phyloP scores from a whole-genome alignment of 2,113 vertebrate genomes.

The Gambusia affinis region DNA sequence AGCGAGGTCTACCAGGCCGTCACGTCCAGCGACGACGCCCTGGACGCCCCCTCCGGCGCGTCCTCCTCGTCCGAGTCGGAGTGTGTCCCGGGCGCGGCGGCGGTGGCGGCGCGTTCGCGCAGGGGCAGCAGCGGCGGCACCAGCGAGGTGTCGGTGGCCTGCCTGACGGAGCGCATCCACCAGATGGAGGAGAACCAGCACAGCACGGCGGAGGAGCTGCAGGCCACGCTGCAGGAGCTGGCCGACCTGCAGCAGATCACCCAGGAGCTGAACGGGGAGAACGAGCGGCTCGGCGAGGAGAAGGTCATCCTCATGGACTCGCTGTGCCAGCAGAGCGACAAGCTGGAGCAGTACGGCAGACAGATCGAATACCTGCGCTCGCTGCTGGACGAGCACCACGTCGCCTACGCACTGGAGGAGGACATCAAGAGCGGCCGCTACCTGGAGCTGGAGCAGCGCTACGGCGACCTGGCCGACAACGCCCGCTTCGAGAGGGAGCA shows the following conservation, averaged over 20 bases:
- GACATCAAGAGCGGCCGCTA: slow-evolving; percentile 94
- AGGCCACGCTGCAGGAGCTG: slow-evolving; percentile 93
- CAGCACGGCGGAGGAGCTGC: slow-evolving; percentile 93
- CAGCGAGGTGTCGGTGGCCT: slow-evolving; percentile 92
- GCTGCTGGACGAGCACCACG: slow-evolving; percentile 89
- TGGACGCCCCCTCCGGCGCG: slow-evolving; percentile 87
- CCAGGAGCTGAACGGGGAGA: slow-evolving; percentile 93
- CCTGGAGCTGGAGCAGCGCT: slow-evolving; percentile 94
- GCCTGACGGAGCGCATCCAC: slow-evolving; percentile 93
- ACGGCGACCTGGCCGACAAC: slow-evolving; percentile 89
- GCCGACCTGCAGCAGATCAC: slow-evolving; percentile 94
- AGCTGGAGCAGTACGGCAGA: slow-evolving; percentile 88
- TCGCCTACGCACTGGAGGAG: slow-evolving; percentile 87
- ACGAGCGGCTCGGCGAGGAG: slow-evolving; percentile 93
- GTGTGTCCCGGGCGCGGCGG: slow-evolving; percentile 84
- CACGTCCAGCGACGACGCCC: slow-evolving; percentile 93
- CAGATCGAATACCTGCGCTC: slow-evolving; percentile 92
- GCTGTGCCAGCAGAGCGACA: slow-evolving; percentile 93
- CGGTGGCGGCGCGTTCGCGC: slow-evolving; percentile 73
- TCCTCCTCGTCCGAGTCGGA: slow-evolving; percentile 94
- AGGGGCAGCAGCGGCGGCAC: slow-evolving; percentile 89
- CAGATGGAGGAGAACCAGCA: slow-evolving; percentile 98
- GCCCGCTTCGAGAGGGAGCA: slow-evolving; percentile 93
- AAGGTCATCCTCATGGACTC: slow-evolving; percentile 96
- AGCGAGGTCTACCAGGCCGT: slow-evolving; percentile 94